phyloP scores from a whole-genome alignment of 2,113 vertebrate genomes.

The Bos indicus region DNA sequence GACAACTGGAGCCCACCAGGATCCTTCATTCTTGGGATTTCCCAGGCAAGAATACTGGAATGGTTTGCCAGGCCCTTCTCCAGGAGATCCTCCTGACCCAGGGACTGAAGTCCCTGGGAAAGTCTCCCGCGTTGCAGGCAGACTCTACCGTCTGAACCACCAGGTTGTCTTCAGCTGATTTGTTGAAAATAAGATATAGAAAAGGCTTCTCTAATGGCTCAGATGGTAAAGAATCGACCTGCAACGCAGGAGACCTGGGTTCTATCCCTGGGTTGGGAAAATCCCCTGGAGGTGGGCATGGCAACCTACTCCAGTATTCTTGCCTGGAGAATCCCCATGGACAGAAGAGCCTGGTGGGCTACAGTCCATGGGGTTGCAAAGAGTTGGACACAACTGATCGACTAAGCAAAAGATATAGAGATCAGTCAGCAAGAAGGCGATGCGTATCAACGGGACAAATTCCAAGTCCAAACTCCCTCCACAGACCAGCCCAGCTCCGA shows the following conservation, averaged over 20 bases:
- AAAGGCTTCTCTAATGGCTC: background rate
- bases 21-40: background rate
- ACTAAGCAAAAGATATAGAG: background rate
- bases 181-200: background rate
- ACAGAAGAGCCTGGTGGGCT: background rate
- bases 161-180: background rate
- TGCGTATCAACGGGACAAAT: background rate
- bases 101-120: background rate
- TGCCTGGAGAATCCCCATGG: background rate
- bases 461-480: background rate
- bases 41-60: background rate
- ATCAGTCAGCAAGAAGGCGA: background rate
- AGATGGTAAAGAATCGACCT: background rate
- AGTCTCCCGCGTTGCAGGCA: background rate
- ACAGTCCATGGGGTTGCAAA: background rate
- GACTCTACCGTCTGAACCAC: background rate
- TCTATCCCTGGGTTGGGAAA: background rate
- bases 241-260: fast-evolving
- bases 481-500: background rate
- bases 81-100: background rate
- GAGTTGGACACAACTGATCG: background rate
- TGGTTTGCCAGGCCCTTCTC: background rate
- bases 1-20: background rate
- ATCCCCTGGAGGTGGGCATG: background rate
- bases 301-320: background rate